Evolutionary conservation across 2,797 vertebrate species (phyloP).

Genomic region (Margarornis squamiger): DNA sequence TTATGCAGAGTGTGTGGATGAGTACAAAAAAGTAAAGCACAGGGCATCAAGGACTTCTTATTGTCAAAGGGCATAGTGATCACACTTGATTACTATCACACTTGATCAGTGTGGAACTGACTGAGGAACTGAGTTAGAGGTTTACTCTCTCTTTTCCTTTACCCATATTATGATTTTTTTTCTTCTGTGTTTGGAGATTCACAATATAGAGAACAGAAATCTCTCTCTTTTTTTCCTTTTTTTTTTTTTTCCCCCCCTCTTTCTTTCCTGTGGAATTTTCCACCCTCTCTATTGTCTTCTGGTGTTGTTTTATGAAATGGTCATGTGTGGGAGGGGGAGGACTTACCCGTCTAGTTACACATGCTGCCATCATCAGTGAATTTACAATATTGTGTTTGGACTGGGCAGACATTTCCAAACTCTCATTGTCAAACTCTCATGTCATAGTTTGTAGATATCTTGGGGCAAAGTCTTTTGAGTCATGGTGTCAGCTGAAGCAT

Average conservation of each 20-base stretch:
- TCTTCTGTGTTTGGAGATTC: neutral
- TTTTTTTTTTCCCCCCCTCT: too few relatives aligned
- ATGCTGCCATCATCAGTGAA: neutral
- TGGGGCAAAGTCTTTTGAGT: neutral
- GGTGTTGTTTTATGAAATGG: neutral
- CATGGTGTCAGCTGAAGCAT: neutral
- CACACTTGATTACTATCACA: neutral
- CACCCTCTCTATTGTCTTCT: neutral
- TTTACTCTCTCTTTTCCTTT: neutral
- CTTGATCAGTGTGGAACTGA: neutral
- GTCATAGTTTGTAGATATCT: neutral
- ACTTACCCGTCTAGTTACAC: neutral
- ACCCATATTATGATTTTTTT: neutral
- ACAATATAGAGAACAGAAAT: neutral
- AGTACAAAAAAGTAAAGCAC: neutral
- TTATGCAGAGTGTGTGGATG: neutral
- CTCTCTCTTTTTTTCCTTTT: rapidly evolving
- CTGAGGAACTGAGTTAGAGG: neutral
- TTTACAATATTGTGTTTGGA: neutral
- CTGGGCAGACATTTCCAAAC: neutral
- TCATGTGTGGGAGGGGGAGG: neutral
- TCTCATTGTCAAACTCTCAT: neutral
- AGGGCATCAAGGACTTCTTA: neutral
- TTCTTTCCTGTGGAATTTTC: neutral
- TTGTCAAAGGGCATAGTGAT: neutral